Evolutionary conservation across 2,888 invertebrate genomes (phyloP), one percentile per base, ranked within the genome.

Genomic region (Cryptocephalus moraei): DNA sequence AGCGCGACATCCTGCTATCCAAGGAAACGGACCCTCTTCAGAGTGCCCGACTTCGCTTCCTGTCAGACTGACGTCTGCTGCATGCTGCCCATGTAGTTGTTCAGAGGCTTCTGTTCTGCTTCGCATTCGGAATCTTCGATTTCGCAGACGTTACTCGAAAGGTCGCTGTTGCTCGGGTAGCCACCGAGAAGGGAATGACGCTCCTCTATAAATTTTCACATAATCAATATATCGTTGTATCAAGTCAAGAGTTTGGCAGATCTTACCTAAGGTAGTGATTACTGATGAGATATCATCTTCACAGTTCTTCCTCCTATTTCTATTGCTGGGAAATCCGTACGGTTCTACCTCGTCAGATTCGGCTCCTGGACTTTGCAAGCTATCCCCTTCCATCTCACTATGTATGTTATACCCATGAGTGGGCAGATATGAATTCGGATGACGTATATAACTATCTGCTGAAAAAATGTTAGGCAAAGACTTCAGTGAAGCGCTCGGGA

Each of bases 141-240:
- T 75, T 93, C 93, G 76, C 93, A 93, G 54, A 93, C 77, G 68
- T 85, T 84, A 45, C 87, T 84, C 45, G 92, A 92, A 58, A 91
- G 75, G 72, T 91, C 90, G 72, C 92, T 91, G 69, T 84, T 83
- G 60, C 91, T 91, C 10, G 75, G 77, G 53, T 77, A 78, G 40
- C 80, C 82, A 54, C 82, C 86, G 56, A 86, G 75, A 59, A 87
- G 73, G 41, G 87, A 86, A 71, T 86, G 81, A 54, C 84, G 76
- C 69, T 86, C 88, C 66, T 82, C 85, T 78, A 13, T 9, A 43
- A 33, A 36, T 4, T 4, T 22, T 22, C 22, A 6, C 6, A 6
- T 22, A 6, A 4, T 22, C 22, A 6, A 6, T 22, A 22, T 22
- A 22, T 22, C 22, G 22, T 22, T 22, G 22, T 22, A 6, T 22